Evolutionary conservation across 2,797 vertebrate genomes (phyloP).

Genomic region (Xenentodon cancila): DNA sequence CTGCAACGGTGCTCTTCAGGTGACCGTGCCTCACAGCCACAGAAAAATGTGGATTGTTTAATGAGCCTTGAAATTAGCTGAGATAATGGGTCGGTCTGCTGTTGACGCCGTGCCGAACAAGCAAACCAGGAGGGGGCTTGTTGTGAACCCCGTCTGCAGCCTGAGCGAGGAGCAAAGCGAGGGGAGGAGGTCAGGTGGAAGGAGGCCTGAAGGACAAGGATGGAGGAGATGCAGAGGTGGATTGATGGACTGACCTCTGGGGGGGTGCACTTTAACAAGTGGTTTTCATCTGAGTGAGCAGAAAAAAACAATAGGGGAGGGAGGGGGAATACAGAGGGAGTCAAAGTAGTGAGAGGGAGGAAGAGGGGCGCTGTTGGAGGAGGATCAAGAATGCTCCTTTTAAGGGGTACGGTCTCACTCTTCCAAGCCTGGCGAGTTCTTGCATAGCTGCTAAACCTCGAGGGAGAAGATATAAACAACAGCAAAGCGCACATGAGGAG

Average conservation of each 20-base stretch:
- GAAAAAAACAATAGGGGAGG: slow-evolving; percentile 3
- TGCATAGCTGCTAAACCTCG: slow-evolving; percentile 52
- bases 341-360: slow-evolving; percentile 45
- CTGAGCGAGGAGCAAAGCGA: slow-evolving; percentile 31
- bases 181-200: slow-evolving; percentile 4
- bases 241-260: slow-evolving; percentile 54
- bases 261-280: slow-evolving; percentile 21
- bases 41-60: background rate
- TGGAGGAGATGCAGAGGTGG: slow-evolving; percentile 2
- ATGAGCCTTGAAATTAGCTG: slow-evolving; percentile 9
- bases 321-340: slow-evolving; percentile 28
- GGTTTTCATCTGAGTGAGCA: slow-evolving; percentile 19
- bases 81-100: slow-evolving; percentile 1
- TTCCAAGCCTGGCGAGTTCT: slow-evolving; percentile 48
- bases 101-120: slow-evolving; percentile 4
- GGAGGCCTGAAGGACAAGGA: background rate
- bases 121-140: slow-evolving; percentile 62
- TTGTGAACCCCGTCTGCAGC: slow-evolving; percentile 60
- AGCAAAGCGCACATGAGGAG: slow-evolving; percentile 23
- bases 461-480: slow-evolving; percentile 62
- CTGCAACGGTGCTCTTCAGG: background rate
- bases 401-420: slow-evolving; percentile 73
- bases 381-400: slow-evolving; percentile 79
- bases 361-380: slow-evolving; percentile 58
- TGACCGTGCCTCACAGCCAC: slow-evolving; percentile 16